Evolutionary conservation across 2,888 invertebrate genomes (phyloP).

Genomic region (Athrips mouffetella): DNA sequence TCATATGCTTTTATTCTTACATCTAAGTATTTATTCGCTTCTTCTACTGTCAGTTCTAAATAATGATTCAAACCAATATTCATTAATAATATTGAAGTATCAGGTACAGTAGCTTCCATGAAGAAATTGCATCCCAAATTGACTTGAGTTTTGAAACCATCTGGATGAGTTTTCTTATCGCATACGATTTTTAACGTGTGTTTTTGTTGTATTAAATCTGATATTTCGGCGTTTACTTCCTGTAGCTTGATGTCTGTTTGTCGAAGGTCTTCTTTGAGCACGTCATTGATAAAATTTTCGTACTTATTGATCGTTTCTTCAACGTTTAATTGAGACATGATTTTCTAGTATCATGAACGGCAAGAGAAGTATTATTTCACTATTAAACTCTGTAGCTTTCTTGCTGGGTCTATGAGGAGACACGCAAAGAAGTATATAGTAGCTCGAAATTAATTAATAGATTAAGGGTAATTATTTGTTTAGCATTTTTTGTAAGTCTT

Average conservation of each 20-base stretch:
- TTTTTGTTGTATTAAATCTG: constrained; percentile 86
- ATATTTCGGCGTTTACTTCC: constrained; percentile 80
- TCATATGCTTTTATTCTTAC: constrained; percentile 82
- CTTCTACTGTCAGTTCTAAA: constrained; percentile 83
- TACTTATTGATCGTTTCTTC: constrained; percentile 62
- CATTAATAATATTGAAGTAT: constrained; percentile 82
- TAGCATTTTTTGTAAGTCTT: no score
- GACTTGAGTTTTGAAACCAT: constrained; percentile 74
- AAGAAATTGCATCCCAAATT: constrained; percentile 92
- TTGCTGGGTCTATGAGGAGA: no score
- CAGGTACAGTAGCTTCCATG: constrained; percentile 85
- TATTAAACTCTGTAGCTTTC: no score
- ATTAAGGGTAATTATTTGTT: no score
- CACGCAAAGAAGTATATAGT: no score
- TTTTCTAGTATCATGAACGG: constrained; percentile 1
- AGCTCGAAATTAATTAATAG: no score
- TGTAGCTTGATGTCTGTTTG: constrained; percentile 79
- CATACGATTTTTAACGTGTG: constrained; percentile 82
- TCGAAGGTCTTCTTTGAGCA: constrained; percentile 84
- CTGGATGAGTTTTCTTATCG: constrained; percentile 70
- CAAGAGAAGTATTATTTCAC: no score
- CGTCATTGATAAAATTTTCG: constrained; percentile 88
- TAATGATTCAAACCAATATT: constrained; percentile 87
- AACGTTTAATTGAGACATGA: constrained; percentile 43
- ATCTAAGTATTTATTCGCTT: constrained; percentile 84